Conservation (phyloP, 2,888 invertebrate genomes). For the Synanthedon formicaeformis region DNA sequence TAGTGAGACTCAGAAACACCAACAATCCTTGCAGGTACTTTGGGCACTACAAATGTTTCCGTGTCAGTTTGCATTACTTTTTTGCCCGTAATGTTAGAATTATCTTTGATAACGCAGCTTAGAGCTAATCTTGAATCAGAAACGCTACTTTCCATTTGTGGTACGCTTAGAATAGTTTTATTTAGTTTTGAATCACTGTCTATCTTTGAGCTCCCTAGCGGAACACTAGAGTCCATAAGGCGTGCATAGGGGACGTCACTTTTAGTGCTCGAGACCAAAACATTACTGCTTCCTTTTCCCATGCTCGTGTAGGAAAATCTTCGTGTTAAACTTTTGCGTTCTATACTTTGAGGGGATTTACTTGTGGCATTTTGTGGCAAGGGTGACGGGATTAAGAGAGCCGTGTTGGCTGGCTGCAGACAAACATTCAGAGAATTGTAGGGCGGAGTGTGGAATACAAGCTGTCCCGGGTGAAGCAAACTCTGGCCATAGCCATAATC, state of each 20-base stretch:
- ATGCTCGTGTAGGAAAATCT: constrained; percentile 63
- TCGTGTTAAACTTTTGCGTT: constrained; percentile 55
- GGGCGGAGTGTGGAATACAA: constrained; percentile 92
- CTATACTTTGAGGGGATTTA: constrained; percentile 50
- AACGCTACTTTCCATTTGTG: constrained; percentile 82
- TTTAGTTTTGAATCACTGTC: constrained; percentile 80
- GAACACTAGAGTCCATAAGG: constrained; percentile 76
- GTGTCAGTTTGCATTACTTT: constrained; percentile 29
- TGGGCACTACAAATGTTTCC: constrained; percentile 47
- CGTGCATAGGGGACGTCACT: constrained; percentile 85
- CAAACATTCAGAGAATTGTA: constrained; percentile 84
- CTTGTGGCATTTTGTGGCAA: constrained; percentile 42
- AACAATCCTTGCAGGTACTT: constrained; percentile 58
- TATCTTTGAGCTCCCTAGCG: constrained; percentile 70
- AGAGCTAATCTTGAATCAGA: constrained; percentile 88
- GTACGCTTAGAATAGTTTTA: constrained; percentile 65
- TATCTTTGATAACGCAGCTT: constrained; percentile 76
- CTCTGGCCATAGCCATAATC: constrained; percentile 96
- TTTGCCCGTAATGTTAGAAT: constrained; percentile 34
- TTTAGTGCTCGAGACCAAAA: constrained; percentile 54
- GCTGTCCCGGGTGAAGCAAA: constrained; percentile 85
- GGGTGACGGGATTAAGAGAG: constrained; percentile 54
- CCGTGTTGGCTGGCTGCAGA: constrained; percentile 74
- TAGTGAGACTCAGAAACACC: constrained; percentile 77
- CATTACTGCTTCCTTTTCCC: constrained; percentile 54